These are phyloP conservation scores for Drosophila sucinea DNA, from an alignment of 1,140 invertebrate species.

Conservation along the genomic window DNA sequence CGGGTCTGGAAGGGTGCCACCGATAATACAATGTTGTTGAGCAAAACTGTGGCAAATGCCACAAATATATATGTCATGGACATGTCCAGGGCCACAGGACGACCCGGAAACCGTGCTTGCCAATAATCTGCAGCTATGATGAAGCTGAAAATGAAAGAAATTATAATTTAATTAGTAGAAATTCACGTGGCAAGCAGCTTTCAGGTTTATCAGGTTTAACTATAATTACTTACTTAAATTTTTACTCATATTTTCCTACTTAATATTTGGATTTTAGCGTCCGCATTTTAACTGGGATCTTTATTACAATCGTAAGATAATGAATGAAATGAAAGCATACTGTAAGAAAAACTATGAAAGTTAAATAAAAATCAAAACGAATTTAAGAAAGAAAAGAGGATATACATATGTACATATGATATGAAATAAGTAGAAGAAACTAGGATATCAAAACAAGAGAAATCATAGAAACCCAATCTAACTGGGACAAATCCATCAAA, in stretches of 20 bases:
- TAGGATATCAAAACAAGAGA: background rate
- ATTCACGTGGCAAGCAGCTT: no score
- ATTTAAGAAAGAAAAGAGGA: background rate
- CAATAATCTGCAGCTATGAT: conserved; percentile 96
- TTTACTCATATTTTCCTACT: no score
- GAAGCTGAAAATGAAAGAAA: conserved; percentile 84
- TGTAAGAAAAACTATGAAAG: background rate
- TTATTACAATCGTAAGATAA: background rate
- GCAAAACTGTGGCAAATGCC: conserved; percentile 92
- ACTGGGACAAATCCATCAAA: background rate
- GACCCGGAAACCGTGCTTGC: conserved; percentile 91
- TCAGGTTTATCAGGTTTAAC: no score
- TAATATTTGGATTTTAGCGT: no score
- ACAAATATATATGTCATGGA: conserved; percentile 94
- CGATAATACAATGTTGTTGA: conserved; percentile 93
- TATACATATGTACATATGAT: no score
- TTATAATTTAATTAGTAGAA: background rate
- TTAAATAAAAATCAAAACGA: background rate
- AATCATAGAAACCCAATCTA: no score
- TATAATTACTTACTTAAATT: no score
- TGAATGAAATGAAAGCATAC: background rate
- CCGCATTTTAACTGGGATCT: no score
- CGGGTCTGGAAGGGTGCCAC: conserved; percentile 91
- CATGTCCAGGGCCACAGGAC: conserved; percentile 95
- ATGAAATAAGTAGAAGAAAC: background rate